Evolutionary conservation across 2,113 vertebrate genomes (phyloP), one percentile per base, ranked within the genome.

Genomic region (Xenus cinereus): DNA sequence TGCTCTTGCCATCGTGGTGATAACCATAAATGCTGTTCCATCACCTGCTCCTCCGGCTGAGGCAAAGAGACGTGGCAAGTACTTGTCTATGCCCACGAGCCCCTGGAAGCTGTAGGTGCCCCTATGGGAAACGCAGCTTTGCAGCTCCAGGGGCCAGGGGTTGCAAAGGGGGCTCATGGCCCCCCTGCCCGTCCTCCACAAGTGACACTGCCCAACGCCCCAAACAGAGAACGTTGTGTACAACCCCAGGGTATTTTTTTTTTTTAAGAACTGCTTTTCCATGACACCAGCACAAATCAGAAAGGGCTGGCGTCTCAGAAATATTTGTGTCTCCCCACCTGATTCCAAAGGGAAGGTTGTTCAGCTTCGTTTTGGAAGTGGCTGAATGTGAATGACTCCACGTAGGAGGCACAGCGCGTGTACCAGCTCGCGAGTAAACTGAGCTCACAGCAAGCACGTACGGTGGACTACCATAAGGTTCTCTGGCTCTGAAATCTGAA

Each of bases 181-280:
- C 62, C 53, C 33, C 54, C 46, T 68, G 76, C 45, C 33, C 1
- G 0, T 68, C 62, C 62, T 53, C 35, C 26, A 14, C 14, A 21
- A 2, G 23, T n/a, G 35, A 24, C 14, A 4, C 53, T 56, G 41
- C 60, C 66, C 27, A 7, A 0, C 1, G 0, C 24, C 67, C 51
- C 35, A 17, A 45, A 23, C 32, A 3, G 50, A 72, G 19, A 19
- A 12, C 27, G 37, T 20, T 39, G 7, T 0, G 2, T n/a, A 26
- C 41, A 69, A 45, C 30, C 45, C 46, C 46, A 7, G 22, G 7
- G 21, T 78, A 27, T 21, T n/a, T 48, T 48, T 21, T 21, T 48
- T 32, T 43, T 76, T 15, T 1, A 76, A 59, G 12, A 37, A 10
- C 14, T 51, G 27, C 28, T 71, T 86, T 76, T 39, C 69, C 17